Percentiles rank a stretch among this genome's conserved stretches.
Evolutionary conservation across 2,797 vertebrate genomes (phyloP).

Genomic region (Linurgus olivaceus): DNA sequence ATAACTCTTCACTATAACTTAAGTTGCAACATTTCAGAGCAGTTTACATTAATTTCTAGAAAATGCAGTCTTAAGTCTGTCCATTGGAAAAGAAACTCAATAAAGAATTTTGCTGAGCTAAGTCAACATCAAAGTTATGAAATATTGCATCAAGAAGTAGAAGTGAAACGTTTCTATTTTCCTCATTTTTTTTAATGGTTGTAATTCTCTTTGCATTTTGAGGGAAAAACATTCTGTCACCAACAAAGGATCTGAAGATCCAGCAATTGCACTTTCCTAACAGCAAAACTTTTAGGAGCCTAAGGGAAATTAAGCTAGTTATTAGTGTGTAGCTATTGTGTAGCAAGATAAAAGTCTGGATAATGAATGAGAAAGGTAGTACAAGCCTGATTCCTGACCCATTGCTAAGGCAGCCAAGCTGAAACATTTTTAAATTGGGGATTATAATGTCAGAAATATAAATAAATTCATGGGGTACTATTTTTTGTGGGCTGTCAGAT

Average conservation of each 20-base stretch:
- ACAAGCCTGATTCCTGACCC: background rate
- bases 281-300: background rate
- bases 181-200: background rate
- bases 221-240: background rate
- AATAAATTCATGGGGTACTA: background rate
- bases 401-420: background rate
- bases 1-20: background rate
- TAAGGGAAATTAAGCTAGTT: background rate
- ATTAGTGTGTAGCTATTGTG: background rate
- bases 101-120: background rate
- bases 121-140: background rate
- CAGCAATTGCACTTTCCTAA: background rate
- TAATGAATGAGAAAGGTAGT: background rate
- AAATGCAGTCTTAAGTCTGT: background rate
- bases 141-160: background rate
- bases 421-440: background rate
- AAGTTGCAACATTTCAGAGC: background rate
- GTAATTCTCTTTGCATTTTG: background rate
- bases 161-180: slow-evolving; percentile 6
- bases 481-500: background rate
- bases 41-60: background rate
- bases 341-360: background rate
- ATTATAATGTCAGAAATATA: background rate
- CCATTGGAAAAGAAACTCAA: background rate
- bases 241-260: background rate